Evolutionary conservation across 2,888 invertebrate species (phyloP), one percentile per base, ranked within the genome.

Genomic region (Ophion slaviceki): DNA sequence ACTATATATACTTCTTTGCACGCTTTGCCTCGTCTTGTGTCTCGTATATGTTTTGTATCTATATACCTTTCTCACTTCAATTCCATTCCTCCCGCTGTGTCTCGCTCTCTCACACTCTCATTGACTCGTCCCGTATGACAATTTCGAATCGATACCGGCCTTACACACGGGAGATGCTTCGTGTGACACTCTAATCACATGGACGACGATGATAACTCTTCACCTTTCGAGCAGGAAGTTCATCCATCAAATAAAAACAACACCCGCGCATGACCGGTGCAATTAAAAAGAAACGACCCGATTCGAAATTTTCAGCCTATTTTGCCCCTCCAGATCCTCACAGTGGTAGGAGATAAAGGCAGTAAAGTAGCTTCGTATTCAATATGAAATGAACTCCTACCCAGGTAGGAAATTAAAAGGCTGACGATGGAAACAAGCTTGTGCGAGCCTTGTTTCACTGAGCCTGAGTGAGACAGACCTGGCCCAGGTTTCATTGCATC

Each of bases 101-200:
- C 53, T 61, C 59, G n/a, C 24, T 57, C 45, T 72, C 11, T 66
- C 66, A 11, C 59, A 57, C 59, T 74, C 40, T 67, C 79, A 24
- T 24, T 57, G 57, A 66, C 17, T 79, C 71, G 71, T 76, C 79
- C 76, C 57, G 47, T 66, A 64, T 79, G 72, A 76, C 79, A 53
- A n/a, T 80, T 82, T 71, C 70, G 71, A 67, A 66, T 61, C 61
- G 28, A 70, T 71, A 36, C 66, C 57, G 64, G 14, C 62, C 64
- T 71, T 45, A 84, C 64, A 59, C 66, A 28, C 53, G 20, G 45
- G 24, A 70, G 24, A 59, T 79, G 47, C 70, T 59, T 68, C 45
- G 59, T 8, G 24, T 20, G 59, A 32, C 59, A 59, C 24, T 59
- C 57, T 17, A 32, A 61, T 78, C 20, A 11, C 68, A n/a, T 66